These are phyloP conservation scores for Anguilla rostrata DNA, from an alignment of 2,113 vertebrate species.

Conservation along the genomic window DNA sequence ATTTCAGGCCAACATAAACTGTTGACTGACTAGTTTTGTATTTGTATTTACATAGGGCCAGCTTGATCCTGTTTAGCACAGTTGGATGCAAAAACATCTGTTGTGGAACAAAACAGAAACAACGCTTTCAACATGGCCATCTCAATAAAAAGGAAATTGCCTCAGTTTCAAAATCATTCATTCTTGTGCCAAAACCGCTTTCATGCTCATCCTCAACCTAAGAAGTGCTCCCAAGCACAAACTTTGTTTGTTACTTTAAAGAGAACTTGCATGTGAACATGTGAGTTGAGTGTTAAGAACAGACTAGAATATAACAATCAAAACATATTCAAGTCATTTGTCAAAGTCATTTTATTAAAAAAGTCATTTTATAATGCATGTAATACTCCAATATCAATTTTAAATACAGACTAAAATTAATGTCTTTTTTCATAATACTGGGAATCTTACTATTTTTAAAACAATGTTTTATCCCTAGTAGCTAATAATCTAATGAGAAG, in stretches of 20 bases:
- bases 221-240: background rate
- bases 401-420: slow-evolving; percentile 77
- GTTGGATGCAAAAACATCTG: background rate
- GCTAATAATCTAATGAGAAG: slow-evolving; percentile 56
- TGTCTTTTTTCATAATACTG: slow-evolving; percentile 59
- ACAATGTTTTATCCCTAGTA: slow-evolving; percentile 61
- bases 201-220: background rate
- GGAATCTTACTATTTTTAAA: slow-evolving; percentile 63
- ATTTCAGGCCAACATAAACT: too few relatives aligned
- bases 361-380: slow-evolving; percentile 60
- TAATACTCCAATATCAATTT: slow-evolving; percentile 57
- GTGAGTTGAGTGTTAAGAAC: background rate
- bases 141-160: background rate
- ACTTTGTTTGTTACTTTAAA: background rate
- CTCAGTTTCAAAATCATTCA: too few relatives aligned
- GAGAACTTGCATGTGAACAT: background rate
- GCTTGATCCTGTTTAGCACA: background rate
- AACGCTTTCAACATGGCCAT: background rate
- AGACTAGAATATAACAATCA: background rate
- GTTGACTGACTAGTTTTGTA: too few relatives aligned
- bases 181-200: too few relatives aligned
- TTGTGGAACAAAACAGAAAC: background rate
- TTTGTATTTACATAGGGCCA: too few relatives aligned
- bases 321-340: slow-evolving; percentile 37
- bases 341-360: slow-evolving; percentile 71